These are phyloP conservation scores for Drosophila micromelanica DNA, from an alignment of 1,140 invertebrate species.

Conservation along the genomic window DNA sequence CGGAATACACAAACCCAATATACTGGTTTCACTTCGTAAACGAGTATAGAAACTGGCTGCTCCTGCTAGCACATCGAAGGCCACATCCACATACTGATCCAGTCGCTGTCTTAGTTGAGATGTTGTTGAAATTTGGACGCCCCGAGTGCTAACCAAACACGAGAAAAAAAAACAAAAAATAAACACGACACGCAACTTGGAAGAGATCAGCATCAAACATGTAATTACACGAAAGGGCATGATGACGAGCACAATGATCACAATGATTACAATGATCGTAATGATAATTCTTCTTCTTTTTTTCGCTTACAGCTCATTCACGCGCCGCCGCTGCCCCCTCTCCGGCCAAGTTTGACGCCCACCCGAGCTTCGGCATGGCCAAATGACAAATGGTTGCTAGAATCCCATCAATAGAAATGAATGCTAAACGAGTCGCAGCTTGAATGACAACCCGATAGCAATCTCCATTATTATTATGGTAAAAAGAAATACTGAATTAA, in stretches of 20 bases:
- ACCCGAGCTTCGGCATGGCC: constrained; percentile 26
- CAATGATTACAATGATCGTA: neutral
- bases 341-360: constrained; percentile 32
- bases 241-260: neutral
- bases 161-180: constrained; percentile 2
- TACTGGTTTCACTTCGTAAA: no score
- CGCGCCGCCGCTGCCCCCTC: neutral
- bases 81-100: neutral
- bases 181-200: constrained; percentile 29
- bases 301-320: constrained; percentile 8
- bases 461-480: constrained; percentile 17
- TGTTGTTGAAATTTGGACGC: constrained; percentile 66
- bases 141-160: neutral
- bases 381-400: constrained; percentile 59
- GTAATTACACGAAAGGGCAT: constrained; percentile 24
- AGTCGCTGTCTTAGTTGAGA: constrained; percentile 57
- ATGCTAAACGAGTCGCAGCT: constrained; percentile 22
- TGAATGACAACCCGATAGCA: constrained; percentile 11
- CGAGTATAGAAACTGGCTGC: constrained; percentile 1
- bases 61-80: neutral
- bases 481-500: neutral
- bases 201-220: constrained; percentile 29
- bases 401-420: constrained; percentile 20
- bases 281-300: neutral
- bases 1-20: no score